Conservation (phyloP, 2,113 vertebrate species). For the Chunga burmeisteri region DNA sequence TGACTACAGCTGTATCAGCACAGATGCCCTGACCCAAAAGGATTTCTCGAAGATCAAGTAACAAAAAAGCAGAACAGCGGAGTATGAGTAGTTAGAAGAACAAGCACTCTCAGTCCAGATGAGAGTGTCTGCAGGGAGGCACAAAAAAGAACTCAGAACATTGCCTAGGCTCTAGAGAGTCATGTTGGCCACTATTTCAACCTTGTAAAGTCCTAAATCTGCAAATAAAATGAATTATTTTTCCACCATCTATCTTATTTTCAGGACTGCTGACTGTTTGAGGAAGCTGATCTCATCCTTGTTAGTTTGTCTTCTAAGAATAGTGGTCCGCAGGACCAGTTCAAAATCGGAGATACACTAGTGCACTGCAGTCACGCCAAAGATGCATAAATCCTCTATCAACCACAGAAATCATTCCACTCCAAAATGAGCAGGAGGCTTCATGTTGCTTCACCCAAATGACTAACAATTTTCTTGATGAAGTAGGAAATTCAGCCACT, state of each 20-base stretch:
- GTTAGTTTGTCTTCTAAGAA: not conserved
- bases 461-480: not conserved
- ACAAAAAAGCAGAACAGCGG: not conserved
- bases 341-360: fast-evolving
- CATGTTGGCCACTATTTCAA: not conserved
- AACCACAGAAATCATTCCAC: not conserved
- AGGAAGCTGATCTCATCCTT: not conserved
- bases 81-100: not conserved
- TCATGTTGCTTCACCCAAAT: not conserved
- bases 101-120: not conserved
- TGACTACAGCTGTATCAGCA: not conserved
- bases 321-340: not conserved
- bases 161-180: not conserved
- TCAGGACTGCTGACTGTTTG: not conserved
- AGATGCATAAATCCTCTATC: not conserved
- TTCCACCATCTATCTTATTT: not conserved
- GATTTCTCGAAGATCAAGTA: not conserved
- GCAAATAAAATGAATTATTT: not conserved
- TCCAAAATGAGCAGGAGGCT: not conserved
- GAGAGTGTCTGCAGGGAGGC: not conserved
- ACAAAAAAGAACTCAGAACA: not conserved
- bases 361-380: not conserved
- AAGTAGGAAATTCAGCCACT: not conserved
- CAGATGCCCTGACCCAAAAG: not conserved
- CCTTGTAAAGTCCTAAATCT: not conserved